phyloP scores from a whole-genome alignment of 2,797 vertebrate genomes.

The Rhodeus uyekii region DNA sequence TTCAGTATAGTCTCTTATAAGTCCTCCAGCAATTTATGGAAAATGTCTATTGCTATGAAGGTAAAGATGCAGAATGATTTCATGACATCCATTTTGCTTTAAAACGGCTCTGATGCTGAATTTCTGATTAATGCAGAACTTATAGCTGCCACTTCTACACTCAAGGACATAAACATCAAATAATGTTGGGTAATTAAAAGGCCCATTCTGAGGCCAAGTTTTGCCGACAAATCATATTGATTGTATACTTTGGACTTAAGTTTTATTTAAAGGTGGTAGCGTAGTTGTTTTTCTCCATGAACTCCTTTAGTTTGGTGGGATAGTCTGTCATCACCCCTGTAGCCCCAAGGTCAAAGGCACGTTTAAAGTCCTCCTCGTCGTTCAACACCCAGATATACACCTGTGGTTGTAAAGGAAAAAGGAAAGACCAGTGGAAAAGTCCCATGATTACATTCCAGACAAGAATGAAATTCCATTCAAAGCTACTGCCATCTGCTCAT shows the following conservation, averaged over 20 bases:
- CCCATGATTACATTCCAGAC: background rate
- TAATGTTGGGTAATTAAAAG: slow-evolving; percentile 2
- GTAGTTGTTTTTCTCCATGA: slow-evolving; percentile 79
- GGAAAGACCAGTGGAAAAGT: background rate
- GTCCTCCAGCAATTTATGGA: background rate
- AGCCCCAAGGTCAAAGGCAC: slow-evolving; percentile 93
- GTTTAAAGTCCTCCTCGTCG: slow-evolving; percentile 94
- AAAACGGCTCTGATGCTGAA: background rate
- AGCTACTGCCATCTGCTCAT: slow-evolving; percentile 31
- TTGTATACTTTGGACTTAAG: background rate
- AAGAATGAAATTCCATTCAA: slow-evolving; percentile 48
- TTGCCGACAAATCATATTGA: background rate
- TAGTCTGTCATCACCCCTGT: slow-evolving; percentile 99
- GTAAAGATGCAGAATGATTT: background rate
- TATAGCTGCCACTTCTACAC: slow-evolving; percentile 35
- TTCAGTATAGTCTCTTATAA: background rate
- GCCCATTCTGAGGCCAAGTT: background rate
- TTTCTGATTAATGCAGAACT: background rate
- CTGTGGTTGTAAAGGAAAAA: slow-evolving; percentile 65
- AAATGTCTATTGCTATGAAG: background rate
- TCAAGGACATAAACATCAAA: background rate
- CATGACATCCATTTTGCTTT: background rate
- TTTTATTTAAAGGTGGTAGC: slow-evolving; percentile 34
- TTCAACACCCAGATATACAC: slow-evolving; percentile 99
- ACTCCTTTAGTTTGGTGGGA: slow-evolving; percentile 92